Percentiles rank a stretch among this genome's conserved stretches.
phyloP scores from a whole-genome alignment of 2,113 vertebrate species.

The Mormyrus iriodes region DNA sequence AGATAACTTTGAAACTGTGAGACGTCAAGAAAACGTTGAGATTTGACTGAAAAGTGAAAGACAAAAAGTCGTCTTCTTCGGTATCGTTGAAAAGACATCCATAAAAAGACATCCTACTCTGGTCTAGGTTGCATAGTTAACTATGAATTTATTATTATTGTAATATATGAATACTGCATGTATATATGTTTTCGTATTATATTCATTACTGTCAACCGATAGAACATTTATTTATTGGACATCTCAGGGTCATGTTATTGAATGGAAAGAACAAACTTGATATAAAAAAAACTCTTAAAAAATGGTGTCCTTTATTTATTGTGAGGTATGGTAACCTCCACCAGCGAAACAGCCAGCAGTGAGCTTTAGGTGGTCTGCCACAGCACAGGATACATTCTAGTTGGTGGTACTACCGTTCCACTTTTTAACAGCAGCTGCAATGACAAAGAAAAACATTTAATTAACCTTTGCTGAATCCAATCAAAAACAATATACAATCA shows the following conservation, averaged over 20 bases:
- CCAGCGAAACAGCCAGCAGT: not conserved
- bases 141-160: not conserved
- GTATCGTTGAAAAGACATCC: too few relatives aligned
- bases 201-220: not conserved
- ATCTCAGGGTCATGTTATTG: not conserved
- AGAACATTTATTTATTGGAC: not conserved
- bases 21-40: not conserved
- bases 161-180: not conserved
- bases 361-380: not conserved
- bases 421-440: not conserved
- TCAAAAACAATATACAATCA: too few relatives aligned
- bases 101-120: not conserved
- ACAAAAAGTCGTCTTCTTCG: too few relatives aligned
- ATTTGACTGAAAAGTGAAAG: not conserved
- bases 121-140: not conserved
- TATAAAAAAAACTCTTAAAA: too few relatives aligned
- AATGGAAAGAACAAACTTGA: too few relatives aligned
- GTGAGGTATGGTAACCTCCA: not conserved
- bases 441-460: not conserved
- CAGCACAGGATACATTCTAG: not conserved
- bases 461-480: not conserved
- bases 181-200: not conserved
- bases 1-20: too few relatives aligned
- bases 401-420: not conserved
- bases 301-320: not conserved